Conservation (phyloP, 37 sponge, comb jelly and placozoan genomes). For the Beroe forskalii region DNA sequence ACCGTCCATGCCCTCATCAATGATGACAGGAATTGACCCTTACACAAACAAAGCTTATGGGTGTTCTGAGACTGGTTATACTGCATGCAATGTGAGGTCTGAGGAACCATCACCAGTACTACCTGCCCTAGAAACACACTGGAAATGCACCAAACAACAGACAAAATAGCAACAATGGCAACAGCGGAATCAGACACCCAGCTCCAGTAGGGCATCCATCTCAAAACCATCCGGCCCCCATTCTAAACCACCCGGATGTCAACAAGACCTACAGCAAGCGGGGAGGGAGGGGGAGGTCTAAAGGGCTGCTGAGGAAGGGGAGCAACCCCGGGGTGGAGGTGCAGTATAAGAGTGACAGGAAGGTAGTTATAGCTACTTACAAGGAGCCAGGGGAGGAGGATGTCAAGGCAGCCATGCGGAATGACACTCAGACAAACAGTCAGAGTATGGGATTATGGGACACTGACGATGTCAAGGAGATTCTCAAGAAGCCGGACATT, state of each 20-base stretch:
- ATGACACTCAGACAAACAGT: background rate
- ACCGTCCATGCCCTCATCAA: background rate
- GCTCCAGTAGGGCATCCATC: too few relatives aligned
- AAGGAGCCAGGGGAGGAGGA: constrained; percentile 17
- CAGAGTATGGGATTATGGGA: background rate
- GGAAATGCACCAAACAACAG: background rate
- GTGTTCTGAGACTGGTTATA: constrained; percentile 6
- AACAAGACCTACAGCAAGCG: too few relatives aligned
- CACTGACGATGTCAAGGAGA: background rate
- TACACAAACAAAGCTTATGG: constrained; percentile 63
- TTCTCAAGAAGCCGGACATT: background rate
- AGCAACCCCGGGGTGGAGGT: background rate
- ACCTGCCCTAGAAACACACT: background rate
- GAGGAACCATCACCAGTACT: too few relatives aligned
- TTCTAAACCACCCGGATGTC: too few relatives aligned
- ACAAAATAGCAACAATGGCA: background rate
- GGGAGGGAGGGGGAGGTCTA: background rate
- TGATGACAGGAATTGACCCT: constrained; percentile 41
- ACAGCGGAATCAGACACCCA: background rate
- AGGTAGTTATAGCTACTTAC: background rate
- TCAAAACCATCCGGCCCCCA: too few relatives aligned
- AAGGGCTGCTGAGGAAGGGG: background rate
- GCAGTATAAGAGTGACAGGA: background rate
- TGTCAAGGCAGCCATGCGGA: constrained; percentile 9
- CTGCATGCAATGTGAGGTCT: background rate